Conservation (phyloP, 2,797 vertebrate genomes). For the Sarcoramphus papa region DNA sequence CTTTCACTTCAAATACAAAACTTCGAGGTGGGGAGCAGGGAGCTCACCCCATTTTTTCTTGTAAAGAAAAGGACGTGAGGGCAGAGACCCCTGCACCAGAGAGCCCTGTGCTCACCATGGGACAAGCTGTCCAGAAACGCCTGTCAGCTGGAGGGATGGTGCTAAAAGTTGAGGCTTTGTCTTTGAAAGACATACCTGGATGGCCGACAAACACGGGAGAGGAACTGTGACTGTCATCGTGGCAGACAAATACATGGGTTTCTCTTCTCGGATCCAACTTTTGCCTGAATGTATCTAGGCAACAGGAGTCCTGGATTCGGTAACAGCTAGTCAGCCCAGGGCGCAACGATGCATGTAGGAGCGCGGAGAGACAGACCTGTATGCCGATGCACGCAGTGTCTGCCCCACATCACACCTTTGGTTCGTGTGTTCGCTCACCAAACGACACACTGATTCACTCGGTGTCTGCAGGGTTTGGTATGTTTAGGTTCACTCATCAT, state of each 20-base stretch:
- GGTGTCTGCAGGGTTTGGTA: constrained; percentile 34
- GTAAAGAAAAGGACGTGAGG: neutral
- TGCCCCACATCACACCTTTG: constrained; percentile 33
- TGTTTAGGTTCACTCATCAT: constrained; percentile 48
- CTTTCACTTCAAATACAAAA: neutral
- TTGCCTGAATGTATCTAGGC: constrained; percentile 58
- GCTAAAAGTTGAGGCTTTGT: neutral
- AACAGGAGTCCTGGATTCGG: constrained; percentile 56
- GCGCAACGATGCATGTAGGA: neutral
- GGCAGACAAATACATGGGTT: constrained; percentile 42
- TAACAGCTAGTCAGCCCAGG: constrained; percentile 21
- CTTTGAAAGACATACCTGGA: constrained; percentile 19
- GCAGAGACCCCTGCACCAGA: neutral
- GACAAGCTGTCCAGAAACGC: neutral
- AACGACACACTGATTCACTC: constrained; percentile 38
- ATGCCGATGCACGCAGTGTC: neutral
- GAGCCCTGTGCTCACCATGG: neutral
- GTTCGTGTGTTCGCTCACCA: constrained; percentile 10
- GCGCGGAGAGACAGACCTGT: neutral
- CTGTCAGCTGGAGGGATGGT: neutral
- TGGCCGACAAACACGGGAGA: constrained; percentile 4
- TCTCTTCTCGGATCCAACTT: constrained; percentile 43
- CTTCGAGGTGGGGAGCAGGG: neutral
- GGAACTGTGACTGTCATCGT: neutral
- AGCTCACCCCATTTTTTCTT: neutral